phyloP scores from a whole-genome alignment of 2,888 invertebrate genomes.

The Conchocele bisecta region DNA sequence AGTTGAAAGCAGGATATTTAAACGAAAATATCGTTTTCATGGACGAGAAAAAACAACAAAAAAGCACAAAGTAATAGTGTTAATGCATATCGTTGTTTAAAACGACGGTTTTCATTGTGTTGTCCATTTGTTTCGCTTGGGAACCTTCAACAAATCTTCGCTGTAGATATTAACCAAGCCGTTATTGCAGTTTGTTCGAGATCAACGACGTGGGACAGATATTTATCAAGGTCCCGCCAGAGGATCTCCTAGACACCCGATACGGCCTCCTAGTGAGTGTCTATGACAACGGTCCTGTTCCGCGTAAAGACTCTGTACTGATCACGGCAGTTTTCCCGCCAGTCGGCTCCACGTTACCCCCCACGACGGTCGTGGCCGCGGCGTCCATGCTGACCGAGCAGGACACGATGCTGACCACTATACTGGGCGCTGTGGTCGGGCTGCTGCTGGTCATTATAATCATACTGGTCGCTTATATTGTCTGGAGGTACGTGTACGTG shows the following conservation, averaged over 20 bases:
- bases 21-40: too few relatives aligned
- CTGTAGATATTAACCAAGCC: too few relatives aligned
- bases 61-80: too few relatives aligned
- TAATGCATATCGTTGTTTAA: too few relatives aligned
- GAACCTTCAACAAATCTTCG: too few relatives aligned
- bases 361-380: background rate
- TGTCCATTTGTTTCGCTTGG: too few relatives aligned
- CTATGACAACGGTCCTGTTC: conserved; percentile 63
- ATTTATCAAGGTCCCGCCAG: conserved; percentile 49
- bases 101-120: too few relatives aligned
- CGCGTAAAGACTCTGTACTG: conserved; percentile 56
- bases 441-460: conserved; percentile 61
- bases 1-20: too few relatives aligned
- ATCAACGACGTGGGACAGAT: conserved; percentile 63
- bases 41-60: too few relatives aligned
- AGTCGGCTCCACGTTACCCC: conserved; percentile 9
- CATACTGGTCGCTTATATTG: conserved; percentile 62
- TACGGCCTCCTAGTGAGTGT: conserved; percentile 68
- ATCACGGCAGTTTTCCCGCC: conserved; percentile 68
- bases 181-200: conserved; percentile 67
- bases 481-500: conserved; percentile 56
- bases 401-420: conserved; percentile 55
- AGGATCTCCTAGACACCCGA: conserved; percentile 41
- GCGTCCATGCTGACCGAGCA: background rate
- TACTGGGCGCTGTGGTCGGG: conserved; percentile 59